Conservation (phyloP, 2,888 invertebrate species). For the Andrena hattorfiana region DNA sequence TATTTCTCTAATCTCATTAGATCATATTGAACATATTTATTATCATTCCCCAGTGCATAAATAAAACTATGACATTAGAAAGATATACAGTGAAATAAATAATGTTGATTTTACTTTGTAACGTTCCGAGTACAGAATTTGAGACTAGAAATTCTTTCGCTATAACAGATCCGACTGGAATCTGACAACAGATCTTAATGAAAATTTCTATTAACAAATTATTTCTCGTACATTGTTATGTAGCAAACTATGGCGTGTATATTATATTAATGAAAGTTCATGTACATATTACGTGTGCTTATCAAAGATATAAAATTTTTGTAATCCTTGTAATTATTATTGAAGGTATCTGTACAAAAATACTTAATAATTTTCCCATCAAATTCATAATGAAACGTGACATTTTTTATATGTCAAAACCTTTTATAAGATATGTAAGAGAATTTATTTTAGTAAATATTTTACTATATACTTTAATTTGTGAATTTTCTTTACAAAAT, state of each 20-base stretch:
- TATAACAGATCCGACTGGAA: too few relatives aligned
- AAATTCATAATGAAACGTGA: conserved; percentile 1
- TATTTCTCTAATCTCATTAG: too few relatives aligned
- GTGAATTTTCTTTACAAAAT: conserved; percentile 21
- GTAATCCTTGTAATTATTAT: conserved; percentile 14
- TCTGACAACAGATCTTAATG: not conserved
- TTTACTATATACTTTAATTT: conserved; percentile 25
- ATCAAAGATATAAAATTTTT: conserved; percentile 8
- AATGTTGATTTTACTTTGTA: too few relatives aligned
- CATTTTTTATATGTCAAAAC: conserved; percentile 14
- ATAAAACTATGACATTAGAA: too few relatives aligned
- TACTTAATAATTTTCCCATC: conserved; percentile 12
- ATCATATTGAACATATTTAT: too few relatives aligned
- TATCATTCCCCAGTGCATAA: too few relatives aligned
- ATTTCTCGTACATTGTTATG: not conserved
- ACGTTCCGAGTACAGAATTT: too few relatives aligned
- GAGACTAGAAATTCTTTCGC: too few relatives aligned
- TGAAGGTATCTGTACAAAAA: conserved; percentile 3
- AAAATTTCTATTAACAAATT: conserved; percentile 16
- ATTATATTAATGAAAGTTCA: conserved; percentile 9
- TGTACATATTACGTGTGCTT: not conserved
- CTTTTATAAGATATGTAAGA: conserved; percentile 9
- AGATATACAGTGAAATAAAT: too few relatives aligned
- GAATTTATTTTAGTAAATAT: conserved; percentile 5
- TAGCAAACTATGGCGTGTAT: not conserved